phyloP scores from a whole-genome alignment of 2,113 vertebrate genomes.

The Jaculus jaculus region DNA sequence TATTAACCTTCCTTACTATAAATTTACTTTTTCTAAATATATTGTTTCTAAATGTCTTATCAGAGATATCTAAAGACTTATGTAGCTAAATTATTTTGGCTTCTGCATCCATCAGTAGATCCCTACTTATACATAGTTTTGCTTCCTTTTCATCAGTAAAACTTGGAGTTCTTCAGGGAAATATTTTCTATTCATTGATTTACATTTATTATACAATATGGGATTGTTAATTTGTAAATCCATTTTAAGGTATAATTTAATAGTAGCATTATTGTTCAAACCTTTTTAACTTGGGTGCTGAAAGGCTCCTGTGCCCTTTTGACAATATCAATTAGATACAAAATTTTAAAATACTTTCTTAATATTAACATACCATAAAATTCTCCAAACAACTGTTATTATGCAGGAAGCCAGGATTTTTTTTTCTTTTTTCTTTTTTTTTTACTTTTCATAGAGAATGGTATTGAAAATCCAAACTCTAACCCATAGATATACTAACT shows the following conservation, averaged over 20 bases:
- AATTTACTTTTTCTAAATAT: not conserved
- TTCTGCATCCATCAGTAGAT: not conserved
- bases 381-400: not conserved
- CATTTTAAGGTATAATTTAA: not conserved
- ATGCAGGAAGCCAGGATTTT: not conserved
- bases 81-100: not conserved
- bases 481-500: not conserved
- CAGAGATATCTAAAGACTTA: not conserved
- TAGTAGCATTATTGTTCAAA: not conserved
- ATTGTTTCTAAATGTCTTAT: not conserved
- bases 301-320: not conserved
- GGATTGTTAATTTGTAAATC: not conserved
- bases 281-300: not conserved
- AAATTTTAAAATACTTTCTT: not conserved
- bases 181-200: not conserved
- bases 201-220: not conserved
- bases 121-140: not conserved
- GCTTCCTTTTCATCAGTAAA: not conserved
- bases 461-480: conserved; percentile 10
- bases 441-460: not conserved
- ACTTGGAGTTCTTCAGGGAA: not conserved
- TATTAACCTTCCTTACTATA: not conserved
- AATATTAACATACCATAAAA: not conserved
- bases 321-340: not conserved
- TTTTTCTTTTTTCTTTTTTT: too few relatives aligned